These are phyloP conservation scores for Hypomesus transpacificus DNA, from an alignment of 2,113 vertebrate species.

Conservation along the genomic window DNA sequence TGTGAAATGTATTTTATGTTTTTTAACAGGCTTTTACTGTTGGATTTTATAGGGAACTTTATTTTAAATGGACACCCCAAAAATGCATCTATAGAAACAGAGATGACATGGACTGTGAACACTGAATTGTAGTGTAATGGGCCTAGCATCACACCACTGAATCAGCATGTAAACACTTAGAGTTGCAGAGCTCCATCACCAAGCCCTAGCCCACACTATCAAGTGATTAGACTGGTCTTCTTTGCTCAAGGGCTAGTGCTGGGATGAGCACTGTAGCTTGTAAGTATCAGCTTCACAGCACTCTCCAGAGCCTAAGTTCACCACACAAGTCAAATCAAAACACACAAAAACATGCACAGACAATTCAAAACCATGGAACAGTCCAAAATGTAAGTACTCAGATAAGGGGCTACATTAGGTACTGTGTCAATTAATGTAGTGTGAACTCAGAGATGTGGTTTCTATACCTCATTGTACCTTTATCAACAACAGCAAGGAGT, in stretches of 20 bases:
- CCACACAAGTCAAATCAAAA: slow-evolving; percentile 17
- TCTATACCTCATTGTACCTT: too few species aligned
- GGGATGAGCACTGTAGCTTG: slow-evolving; percentile 66
- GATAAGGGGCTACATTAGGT: too few species aligned
- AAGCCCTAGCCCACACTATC: slow-evolving; percentile 50
- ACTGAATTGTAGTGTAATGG: slow-evolving; percentile 64
- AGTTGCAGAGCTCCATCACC: slow-evolving; percentile 66
- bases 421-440: too few species aligned
- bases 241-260: slow-evolving; percentile 35
- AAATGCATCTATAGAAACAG: background rate
- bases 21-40: background rate
- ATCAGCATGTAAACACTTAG: slow-evolving; percentile 79
- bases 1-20: background rate
- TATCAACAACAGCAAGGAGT: too few species aligned
- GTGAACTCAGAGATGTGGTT: too few species aligned
- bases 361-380: background rate
- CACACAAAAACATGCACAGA: slow-evolving; percentile 52
- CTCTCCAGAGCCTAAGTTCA: slow-evolving; percentile 36
- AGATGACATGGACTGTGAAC: background rate
- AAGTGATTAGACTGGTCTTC: slow-evolving; percentile 26
- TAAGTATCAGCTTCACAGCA: slow-evolving; percentile 69
- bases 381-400: too few species aligned
- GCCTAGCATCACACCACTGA: slow-evolving; percentile 86
- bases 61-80: background rate
- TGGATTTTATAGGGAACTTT: background rate